Base-by-base conservation (phyloP, 2,797 vertebrate genomes). In the Pipistrellus nathusii region DNA sequence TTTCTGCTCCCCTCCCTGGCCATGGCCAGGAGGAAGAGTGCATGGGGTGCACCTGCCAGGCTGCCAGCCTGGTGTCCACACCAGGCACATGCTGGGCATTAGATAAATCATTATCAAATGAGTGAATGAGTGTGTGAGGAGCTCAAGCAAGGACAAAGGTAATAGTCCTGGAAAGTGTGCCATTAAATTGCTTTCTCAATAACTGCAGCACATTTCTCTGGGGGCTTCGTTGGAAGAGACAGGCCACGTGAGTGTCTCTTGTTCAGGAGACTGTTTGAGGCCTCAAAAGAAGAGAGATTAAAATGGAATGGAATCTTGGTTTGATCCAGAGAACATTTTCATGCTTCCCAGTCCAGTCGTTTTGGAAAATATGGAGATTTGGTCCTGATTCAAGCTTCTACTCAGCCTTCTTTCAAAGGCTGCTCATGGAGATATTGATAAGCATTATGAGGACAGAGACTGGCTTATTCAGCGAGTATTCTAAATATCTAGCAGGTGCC, bases 361-460 rank as follows among this genome's bases (percentile, higher is more conserved):
- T 95, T 77, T 75, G 81, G 88, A 95, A 92, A 94, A 94, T 30
- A 18, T 0, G 17, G 55, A 93, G 88, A 92, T 75, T 91, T 95
- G 64, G 44, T 93, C 95, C 72, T 44, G 17, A 77, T 76, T 95
- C 94, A 94, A 96, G 81, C 62, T 88, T 86, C 88, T 48, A 88
- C 88, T 80, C 21, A 30, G 69, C 66, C 83, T 92, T 53, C 72
- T 87, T 90, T 69, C 72, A 81, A 85, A 95, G 77, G 76, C 35
- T 84, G 73, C 78, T 96, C 72, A 78, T 66, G 80, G 64, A 83
- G 46, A 41, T 72, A n/a, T 90, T 69, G 81, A 53, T 77, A 53
- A 94, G 55, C 51, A 57, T 55, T 57, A 1, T 73, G 75, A 80
- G 85, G 78, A 69, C 57, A 85, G 48, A 44, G 80, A 20, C 66